Percentiles rank a stretch among this genome's conserved stretches.
These are phyloP conservation scores for Girardia tigrina DNA, from an alignment of 2,888 invertebrate genomes.

Conservation along the genomic window DNA sequence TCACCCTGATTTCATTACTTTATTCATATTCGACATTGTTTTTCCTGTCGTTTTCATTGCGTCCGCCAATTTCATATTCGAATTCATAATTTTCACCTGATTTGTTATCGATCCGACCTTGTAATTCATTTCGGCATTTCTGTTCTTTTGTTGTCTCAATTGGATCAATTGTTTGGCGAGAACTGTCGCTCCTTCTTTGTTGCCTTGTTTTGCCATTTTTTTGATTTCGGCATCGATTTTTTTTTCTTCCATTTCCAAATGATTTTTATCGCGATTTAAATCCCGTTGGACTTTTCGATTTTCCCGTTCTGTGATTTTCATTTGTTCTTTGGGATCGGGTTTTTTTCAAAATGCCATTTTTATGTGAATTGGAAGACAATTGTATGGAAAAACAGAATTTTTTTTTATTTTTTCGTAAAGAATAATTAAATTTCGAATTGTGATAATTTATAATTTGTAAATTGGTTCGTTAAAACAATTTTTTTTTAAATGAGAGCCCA, in stretches of 20 bases:
- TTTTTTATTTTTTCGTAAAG: no score
- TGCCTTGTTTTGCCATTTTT: slow-evolving; percentile 71
- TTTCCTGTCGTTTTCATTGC: slow-evolving; percentile 76
- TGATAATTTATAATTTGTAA: no score
- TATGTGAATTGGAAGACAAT: no score
- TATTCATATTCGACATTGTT: slow-evolving; percentile 73
- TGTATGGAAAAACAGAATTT: no score
- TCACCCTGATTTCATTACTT: slow-evolving; percentile 70
- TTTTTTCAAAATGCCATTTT: slow-evolving; percentile 44
- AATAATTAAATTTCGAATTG: no score
- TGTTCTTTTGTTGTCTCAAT: slow-evolving; percentile 70
- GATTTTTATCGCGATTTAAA: slow-evolving; percentile 66
- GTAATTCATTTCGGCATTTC: slow-evolving; percentile 67
- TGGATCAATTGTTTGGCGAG: slow-evolving; percentile 77
- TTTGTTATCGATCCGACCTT: slow-evolving; percentile 66
- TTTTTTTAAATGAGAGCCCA: no score
- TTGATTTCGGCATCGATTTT: slow-evolving; percentile 76
- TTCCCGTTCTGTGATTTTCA: slow-evolving; percentile 66
- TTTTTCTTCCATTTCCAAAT: slow-evolving; percentile 73
- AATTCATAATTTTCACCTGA: slow-evolving; percentile 74
- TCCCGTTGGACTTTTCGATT: slow-evolving; percentile 68
- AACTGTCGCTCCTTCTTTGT: slow-evolving; percentile 59
- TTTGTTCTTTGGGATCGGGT: slow-evolving; percentile 57
- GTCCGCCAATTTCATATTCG: slow-evolving; percentile 69
- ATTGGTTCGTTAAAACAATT: no score